Percentiles rank a stretch among this genome's conserved stretches.
These are phyloP conservation scores for Cyclophora punctaria DNA, from an alignment of 2,888 invertebrate species.

Conservation along the genomic window DNA sequence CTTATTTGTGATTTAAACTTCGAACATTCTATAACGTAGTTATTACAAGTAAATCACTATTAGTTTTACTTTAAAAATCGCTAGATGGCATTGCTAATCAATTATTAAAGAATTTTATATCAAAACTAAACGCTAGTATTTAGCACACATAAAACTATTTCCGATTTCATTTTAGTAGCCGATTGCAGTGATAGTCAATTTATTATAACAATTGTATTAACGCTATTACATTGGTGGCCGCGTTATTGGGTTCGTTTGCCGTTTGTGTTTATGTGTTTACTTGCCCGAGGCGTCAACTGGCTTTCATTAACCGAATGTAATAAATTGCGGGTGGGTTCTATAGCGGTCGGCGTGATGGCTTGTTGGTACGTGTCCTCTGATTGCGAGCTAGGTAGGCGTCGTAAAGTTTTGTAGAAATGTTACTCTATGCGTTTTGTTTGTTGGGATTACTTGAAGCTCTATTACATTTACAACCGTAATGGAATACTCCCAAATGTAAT, in stretches of 20 bases:
- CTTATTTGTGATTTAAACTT: too few relatives aligned
- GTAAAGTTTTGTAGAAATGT: constrained; percentile 5
- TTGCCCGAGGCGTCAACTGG: constrained; percentile 43
- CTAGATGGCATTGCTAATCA: too few relatives aligned
- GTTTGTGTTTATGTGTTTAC: constrained; percentile 52
- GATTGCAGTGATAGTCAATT: constrained; percentile 19
- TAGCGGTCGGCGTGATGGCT: constrained; percentile 18
- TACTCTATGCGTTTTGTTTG: too few relatives aligned
- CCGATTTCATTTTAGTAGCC: constrained; percentile 24
- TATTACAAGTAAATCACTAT: too few relatives aligned
- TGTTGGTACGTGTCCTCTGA: constrained; percentile 2
- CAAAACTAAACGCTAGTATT: background rate
- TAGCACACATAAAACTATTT: background rate
- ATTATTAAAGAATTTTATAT: too few relatives aligned
- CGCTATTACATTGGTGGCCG: constrained; percentile 41
- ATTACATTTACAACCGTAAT: too few relatives aligned
- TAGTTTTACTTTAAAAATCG: too few relatives aligned
- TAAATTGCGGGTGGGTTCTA: constrained; percentile 36
- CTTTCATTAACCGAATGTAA: constrained; percentile 50
- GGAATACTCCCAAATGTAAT: too few relatives aligned
- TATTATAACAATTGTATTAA: constrained; percentile 29
- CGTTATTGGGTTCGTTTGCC: constrained; percentile 54
- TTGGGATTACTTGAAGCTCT: too few relatives aligned
- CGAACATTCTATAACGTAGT: too few relatives aligned
- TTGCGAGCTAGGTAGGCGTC: constrained; percentile 8